A percentile compares a stretch with the other conserved stretches of the same genome.
Conservation (phyloP, 1,140 invertebrate species). For the Parasteatoda tepidariorum region DNA sequence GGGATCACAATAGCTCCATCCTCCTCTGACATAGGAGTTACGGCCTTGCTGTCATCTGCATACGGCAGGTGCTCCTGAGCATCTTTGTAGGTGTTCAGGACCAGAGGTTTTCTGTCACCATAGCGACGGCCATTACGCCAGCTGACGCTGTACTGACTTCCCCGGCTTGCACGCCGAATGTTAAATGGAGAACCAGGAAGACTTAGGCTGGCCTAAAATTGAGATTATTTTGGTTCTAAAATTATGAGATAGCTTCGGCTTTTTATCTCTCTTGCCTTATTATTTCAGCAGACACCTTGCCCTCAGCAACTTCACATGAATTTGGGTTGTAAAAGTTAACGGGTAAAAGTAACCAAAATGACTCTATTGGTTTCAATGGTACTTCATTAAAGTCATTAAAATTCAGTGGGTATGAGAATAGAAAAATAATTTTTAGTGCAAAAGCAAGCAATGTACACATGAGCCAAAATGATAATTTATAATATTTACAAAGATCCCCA, state of each 20-base stretch:
- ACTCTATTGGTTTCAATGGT: no score
- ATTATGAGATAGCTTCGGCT: constrained; percentile 31
- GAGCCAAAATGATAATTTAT: constrained; percentile 16
- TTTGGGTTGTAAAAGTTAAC: no score
- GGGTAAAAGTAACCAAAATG: no score
- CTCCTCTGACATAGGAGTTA: constrained; percentile 97
- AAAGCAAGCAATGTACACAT: constrained; percentile 44
- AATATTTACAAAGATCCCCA: constrained; percentile 29
- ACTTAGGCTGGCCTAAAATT: constrained; percentile 89
- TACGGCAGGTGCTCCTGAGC: constrained; percentile 96
- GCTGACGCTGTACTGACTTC: constrained; percentile 83
- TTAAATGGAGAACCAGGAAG: constrained; percentile 97
- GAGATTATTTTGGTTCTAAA: constrained; percentile 45
- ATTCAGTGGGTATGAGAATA: background rate
- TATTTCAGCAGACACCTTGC: constrained; percentile 17
- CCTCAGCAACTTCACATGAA: constrained; percentile 24
- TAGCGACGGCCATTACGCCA: constrained; percentile 80
- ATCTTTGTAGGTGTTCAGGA: constrained; percentile 93
- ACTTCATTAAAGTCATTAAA: background rate
- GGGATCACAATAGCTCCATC: constrained; percentile 94
- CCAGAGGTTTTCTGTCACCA: constrained; percentile 88
- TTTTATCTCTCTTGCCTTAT: background rate
- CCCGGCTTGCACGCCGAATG: constrained; percentile 85
- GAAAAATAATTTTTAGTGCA: constrained; percentile 38
- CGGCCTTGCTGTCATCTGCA: constrained; percentile 96